phyloP scores from a whole-genome alignment of 2,797 vertebrate species.

The Hypotaenidia philippensis region DNA sequence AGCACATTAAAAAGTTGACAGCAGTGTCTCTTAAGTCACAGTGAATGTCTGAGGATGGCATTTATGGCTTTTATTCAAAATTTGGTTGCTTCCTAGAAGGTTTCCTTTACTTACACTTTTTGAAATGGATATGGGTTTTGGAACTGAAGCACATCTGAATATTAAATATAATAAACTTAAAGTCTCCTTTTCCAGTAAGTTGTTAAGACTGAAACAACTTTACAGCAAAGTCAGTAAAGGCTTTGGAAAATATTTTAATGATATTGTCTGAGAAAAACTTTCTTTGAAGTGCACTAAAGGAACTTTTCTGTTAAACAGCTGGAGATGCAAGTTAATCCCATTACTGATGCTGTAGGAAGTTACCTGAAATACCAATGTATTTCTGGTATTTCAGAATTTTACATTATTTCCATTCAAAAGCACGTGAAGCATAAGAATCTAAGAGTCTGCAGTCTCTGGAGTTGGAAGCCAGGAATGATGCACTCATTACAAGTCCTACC shows the following conservation, averaged over 20 bases:
- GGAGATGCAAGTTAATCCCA: not conserved
- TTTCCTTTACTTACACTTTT: not conserved
- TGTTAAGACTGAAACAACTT: not conserved
- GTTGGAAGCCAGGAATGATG: not conserved
- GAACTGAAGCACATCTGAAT: not conserved
- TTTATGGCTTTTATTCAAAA: not conserved
- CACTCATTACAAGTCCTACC: not conserved
- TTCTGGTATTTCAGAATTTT: not conserved
- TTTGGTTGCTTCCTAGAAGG: not conserved
- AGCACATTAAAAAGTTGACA: not conserved
- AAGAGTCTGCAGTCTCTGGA: not conserved
- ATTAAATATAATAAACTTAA: not conserved
- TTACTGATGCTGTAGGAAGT: not conserved
- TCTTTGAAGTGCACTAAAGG: not conserved
- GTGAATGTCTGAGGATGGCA: not conserved
- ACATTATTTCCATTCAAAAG: not conserved
- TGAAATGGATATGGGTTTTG: not conserved
- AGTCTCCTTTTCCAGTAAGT: not conserved
- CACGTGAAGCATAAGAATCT: not conserved
- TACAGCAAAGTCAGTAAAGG: not conserved
- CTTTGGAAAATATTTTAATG: not conserved
- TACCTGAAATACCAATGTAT: not conserved
- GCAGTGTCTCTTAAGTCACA: accelerated
- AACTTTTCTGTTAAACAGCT: not conserved
- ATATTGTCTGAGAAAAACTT: not conserved